Evolutionary conservation across 2,888 invertebrate genomes (phyloP).

Genomic region (Epirrhoe alternata): DNA sequence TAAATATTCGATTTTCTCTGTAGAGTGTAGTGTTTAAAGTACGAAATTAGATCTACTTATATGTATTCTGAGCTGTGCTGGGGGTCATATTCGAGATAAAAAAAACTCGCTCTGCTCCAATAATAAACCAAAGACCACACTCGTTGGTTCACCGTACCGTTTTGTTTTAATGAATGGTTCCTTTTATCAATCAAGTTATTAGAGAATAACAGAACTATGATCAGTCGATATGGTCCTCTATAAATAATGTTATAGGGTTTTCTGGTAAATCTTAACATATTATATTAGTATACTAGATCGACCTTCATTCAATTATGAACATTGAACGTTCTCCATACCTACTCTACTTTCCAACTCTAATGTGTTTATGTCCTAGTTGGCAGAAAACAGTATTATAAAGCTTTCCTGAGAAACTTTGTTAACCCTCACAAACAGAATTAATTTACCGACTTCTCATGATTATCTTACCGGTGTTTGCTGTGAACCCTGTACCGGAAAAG

Average conservation of each 20-base stretch:
- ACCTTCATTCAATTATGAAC: conserved; percentile 30
- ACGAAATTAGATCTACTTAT: not conserved
- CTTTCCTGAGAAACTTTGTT: conserved; percentile 5
- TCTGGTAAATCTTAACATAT: not conserved
- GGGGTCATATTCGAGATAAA: conserved; percentile 49
- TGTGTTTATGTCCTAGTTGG: conserved; percentile 3
- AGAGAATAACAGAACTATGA: not conserved
- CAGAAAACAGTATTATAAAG: not conserved
- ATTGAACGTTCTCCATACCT: conserved; percentile 19
- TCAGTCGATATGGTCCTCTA: not conserved
- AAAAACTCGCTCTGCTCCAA: conserved; percentile 43
- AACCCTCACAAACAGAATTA: conserved; percentile 12
- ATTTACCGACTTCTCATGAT: conserved; percentile 13
- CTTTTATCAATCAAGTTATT: conserved; percentile 4
- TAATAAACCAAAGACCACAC: conserved; percentile 51
- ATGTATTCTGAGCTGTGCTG: conserved; percentile 38
- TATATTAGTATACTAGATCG: conserved; percentile 14
- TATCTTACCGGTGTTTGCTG: conserved; percentile 19
- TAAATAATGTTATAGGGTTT: not conserved
- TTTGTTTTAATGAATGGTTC: conserved; percentile 4
- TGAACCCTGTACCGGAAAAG: conserved; percentile 17
- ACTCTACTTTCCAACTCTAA: conserved; percentile 17
- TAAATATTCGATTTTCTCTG: not conserved
- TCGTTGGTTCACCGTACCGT: conserved; percentile 30
- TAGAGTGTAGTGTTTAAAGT: not conserved